Conservation (phyloP, 2,113 vertebrate genomes). For the Coracopsis vasa region DNA sequence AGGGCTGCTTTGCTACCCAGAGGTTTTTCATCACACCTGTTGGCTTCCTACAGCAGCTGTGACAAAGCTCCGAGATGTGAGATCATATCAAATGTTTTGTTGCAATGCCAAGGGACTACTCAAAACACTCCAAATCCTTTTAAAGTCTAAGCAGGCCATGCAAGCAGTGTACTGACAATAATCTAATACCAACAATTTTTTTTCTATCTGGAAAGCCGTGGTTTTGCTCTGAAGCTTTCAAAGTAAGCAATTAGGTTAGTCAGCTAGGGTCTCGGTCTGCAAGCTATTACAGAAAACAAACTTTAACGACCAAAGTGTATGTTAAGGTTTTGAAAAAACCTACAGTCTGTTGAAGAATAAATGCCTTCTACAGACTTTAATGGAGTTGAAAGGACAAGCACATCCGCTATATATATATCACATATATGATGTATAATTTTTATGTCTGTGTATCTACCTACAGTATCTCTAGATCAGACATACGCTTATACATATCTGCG, state of each 20-base stretch:
- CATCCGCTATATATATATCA: accelerated
- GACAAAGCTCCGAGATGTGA: not conserved
- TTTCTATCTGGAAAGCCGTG: not conserved
- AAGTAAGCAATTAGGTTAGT: not conserved
- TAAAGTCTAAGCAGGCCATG: not conserved
- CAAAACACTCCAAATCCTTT: not conserved
- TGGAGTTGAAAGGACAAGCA: not conserved
- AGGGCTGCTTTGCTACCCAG: not conserved
- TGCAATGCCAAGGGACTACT: not conserved
- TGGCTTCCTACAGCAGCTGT: not conserved
- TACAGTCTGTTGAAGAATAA: not conserved
- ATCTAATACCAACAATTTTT: not conserved
- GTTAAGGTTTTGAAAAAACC: not conserved
- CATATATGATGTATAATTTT: accelerated
- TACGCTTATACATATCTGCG: not conserved
- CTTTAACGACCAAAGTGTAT: not conserved
- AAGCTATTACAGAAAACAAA: not conserved
- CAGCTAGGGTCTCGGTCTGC: not conserved
- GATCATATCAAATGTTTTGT: not conserved
- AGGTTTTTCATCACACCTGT: not conserved
- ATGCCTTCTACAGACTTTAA: not conserved
- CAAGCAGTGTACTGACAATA: not conserved
- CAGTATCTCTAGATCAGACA: not conserved
- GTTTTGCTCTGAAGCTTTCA: not conserved
- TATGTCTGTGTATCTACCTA: not conserved